Conservation (phyloP, 2,113 vertebrate genomes). For the Girardinichthys multiradiatus region DNA sequence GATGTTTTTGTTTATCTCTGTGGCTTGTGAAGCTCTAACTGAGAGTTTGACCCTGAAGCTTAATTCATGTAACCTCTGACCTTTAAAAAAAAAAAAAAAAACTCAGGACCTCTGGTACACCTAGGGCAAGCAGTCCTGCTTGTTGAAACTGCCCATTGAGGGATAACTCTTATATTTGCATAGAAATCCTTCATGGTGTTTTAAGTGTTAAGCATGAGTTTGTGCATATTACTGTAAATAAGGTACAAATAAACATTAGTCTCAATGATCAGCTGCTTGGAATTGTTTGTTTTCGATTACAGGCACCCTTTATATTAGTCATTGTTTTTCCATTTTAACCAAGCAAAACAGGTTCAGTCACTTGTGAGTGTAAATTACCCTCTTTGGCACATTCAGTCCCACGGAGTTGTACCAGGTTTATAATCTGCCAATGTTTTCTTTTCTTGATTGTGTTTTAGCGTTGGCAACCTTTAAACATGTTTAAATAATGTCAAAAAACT, state of each 20-base stretch:
- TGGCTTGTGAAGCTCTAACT: slow-evolving; percentile 44
- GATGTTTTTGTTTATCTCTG: slow-evolving; percentile 57
- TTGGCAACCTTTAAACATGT: no score
- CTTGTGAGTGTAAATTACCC: no score
- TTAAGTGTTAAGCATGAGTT: not conserved
- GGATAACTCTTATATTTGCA: slow-evolving; percentile 16
- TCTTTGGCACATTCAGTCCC: no score
- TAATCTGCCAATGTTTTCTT: no score
- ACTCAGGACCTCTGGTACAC: slow-evolving; percentile 26
- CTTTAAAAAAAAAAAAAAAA: slow-evolving; percentile 51
- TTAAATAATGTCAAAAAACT: no score
- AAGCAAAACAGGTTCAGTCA: no score
- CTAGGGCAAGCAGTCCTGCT: slow-evolving; percentile 24
- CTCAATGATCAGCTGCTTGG: not conserved
- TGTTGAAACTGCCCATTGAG: slow-evolving; percentile 39
- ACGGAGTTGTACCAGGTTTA: no score
- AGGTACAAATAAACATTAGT: not conserved
- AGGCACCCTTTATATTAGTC: not conserved
- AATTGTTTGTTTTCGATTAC: not conserved
- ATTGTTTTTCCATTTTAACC: no score
- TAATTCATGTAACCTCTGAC: slow-evolving; percentile 55
- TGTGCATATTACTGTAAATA: no score
- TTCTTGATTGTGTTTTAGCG: no score
- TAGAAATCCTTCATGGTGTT: slow-evolving; percentile 16
- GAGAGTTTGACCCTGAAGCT: slow-evolving; percentile 48